These are phyloP conservation scores for Tribolium castaneum DNA, from an alignment of 1,140 invertebrate species.

Conservation along the genomic window DNA sequence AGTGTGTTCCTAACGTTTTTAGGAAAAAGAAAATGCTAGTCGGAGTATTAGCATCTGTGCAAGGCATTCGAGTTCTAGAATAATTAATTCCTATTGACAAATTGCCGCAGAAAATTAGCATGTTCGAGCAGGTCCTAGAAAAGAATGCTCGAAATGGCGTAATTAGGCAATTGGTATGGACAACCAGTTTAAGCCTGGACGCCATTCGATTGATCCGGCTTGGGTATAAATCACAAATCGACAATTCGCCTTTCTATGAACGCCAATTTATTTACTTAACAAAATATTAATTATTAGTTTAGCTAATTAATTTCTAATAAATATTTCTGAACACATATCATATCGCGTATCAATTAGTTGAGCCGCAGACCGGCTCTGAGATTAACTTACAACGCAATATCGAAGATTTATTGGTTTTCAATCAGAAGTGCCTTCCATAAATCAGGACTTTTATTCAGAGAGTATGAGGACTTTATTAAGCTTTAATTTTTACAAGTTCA, in stretches of 20 bases:
- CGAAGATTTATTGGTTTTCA: constrained; percentile 43
- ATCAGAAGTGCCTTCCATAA: constrained; percentile 40
- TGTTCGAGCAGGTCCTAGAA: background rate
- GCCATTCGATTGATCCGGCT: constrained; percentile 9
- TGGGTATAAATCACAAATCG: constrained; percentile 8
- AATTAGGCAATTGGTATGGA: constrained; percentile 5
- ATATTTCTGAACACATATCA: constrained; percentile 43
- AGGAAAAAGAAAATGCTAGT: too few species aligned
- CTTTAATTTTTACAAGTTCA: constrained; percentile 4
- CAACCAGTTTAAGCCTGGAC: constrained; percentile 10
- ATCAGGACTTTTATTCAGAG: constrained; percentile 19
- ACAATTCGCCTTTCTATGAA: constrained; percentile 36
- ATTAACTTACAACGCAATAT: constrained; percentile 37
- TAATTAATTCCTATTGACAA: background rate
- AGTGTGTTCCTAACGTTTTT: too few species aligned
- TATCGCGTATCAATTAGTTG: constrained; percentile 43
- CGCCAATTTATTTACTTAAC: constrained; percentile 41
- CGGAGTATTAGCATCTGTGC: too few species aligned
- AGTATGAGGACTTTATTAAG: constrained; percentile 5
- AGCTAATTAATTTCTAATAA: constrained; percentile 43
- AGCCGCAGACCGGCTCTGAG: constrained; percentile 21
- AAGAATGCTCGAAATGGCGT: background rate
- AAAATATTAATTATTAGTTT: constrained; percentile 44
- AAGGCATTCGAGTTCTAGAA: background rate
- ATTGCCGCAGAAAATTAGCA: background rate